A percentile compares a stretch with the other conserved stretches of the same genome.
phyloP scores from a whole-genome alignment of 2,797 vertebrate genomes.

The Setipinna tenuifilis region DNA sequence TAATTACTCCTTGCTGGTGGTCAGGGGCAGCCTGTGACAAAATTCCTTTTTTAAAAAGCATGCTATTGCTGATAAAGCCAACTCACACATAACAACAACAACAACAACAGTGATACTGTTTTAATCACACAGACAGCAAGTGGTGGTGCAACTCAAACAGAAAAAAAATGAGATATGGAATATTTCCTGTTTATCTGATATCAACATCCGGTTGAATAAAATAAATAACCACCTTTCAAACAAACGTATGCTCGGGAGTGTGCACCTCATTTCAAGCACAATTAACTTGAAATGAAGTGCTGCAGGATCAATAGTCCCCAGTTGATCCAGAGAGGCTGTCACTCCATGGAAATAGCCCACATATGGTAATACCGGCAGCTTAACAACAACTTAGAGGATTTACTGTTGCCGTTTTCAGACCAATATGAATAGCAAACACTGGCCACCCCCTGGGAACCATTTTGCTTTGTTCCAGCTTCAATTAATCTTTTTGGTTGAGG shows the following conservation, averaged over 20 bases:
- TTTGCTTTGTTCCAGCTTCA: conserved; percentile 85
- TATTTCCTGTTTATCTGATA: conserved; percentile 79
- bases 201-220: conserved; percentile 84
- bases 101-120: conserved; percentile 16
- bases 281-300: conserved; percentile 89
- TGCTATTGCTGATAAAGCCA: neutral
- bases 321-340: conserved; percentile 86
- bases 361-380: conserved; percentile 87
- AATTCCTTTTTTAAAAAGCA: neutral
- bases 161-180: conserved; percentile 74
- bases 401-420: conserved; percentile 88
- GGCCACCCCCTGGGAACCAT: conserved; percentile 85
- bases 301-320: conserved; percentile 86
- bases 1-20: neutral
- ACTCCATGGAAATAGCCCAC: conserved; percentile 87
- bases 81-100: neutral
- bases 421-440: conserved; percentile 89
- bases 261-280: conserved; percentile 87
- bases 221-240: conserved; percentile 84
- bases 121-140: conserved; percentile 57
- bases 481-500: conserved; percentile 88
- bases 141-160: conserved; percentile 65
- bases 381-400: conserved; percentile 91
- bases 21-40: neutral
- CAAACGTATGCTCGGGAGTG: conserved; percentile 71